phyloP scores from a whole-genome alignment of 2,113 vertebrate species.

The Hemiprocne comata region DNA sequence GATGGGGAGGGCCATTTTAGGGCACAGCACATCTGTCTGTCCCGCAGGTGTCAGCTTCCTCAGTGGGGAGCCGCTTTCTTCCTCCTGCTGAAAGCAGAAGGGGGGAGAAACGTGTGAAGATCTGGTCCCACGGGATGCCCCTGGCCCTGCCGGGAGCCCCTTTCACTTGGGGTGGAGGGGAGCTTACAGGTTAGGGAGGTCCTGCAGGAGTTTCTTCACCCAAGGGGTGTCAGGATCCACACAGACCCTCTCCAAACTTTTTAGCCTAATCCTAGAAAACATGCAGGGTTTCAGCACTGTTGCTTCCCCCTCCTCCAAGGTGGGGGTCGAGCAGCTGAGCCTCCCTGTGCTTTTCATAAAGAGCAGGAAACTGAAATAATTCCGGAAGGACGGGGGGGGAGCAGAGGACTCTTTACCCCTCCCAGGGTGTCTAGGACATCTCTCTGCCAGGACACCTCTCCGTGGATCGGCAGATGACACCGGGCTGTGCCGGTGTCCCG shows the following conservation, averaged over 20 bases:
- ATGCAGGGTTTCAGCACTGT: accelerated
- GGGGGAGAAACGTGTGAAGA: neutral
- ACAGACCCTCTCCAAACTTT: neutral
- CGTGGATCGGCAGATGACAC: too few species aligned
- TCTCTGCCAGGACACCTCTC: too few species aligned
- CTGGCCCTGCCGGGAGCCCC: accelerated
- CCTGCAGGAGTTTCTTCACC: neutral
- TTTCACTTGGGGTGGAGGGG: accelerated
- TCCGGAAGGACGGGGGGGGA: accelerated
- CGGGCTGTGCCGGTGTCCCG: too few species aligned
- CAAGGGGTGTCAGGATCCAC: neutral
- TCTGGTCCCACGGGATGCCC: accelerated
- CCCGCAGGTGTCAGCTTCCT: neutral
- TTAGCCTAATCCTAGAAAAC: slow-evolving; percentile 48
- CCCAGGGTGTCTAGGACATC: too few species aligned
- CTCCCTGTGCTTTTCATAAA: accelerated
- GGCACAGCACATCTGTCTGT: neutral
- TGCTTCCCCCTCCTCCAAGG: neutral
- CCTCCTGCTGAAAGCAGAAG: slow-evolving; percentile 42
- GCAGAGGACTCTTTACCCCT: accelerated
- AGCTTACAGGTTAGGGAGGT: slow-evolving; percentile 22
- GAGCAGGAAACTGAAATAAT: accelerated
- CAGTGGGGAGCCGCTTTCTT: neutral
- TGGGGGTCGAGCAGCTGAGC: accelerated
- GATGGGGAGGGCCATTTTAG: neutral